phyloP scores from a whole-genome alignment of 2,113 vertebrate species.

The Pachypanchax playfairii region DNA sequence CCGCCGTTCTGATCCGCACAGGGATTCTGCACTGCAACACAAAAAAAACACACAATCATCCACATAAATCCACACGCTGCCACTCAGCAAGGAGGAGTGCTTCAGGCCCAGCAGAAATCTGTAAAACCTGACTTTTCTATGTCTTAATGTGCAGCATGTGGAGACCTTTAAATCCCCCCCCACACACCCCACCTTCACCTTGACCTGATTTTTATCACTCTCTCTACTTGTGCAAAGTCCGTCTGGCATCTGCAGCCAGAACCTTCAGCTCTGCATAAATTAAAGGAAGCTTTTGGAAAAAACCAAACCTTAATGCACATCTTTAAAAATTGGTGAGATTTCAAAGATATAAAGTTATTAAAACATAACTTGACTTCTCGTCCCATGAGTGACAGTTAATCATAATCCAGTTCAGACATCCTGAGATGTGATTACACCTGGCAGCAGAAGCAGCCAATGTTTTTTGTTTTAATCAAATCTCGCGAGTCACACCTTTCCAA shows the following conservation, averaged over 20 bases:
- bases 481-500: constrained; percentile 25
- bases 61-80: constrained; percentile 2
- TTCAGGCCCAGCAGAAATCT: constrained; percentile 16
- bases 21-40: constrained; percentile 82
- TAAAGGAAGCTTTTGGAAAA: constrained; percentile 47
- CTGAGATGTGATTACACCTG: constrained; percentile 47
- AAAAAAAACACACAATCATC: constrained; percentile 20
- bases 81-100: neutral
- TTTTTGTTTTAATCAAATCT: constrained; percentile 36
- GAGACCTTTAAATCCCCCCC: constrained; percentile 6
- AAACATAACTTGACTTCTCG: constrained; percentile 34
- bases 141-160: constrained; percentile 29
- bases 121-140: constrained; percentile 3
- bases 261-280: constrained; percentile 41
- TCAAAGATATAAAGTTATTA: constrained; percentile 16
- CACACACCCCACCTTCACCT: constrained; percentile 13
- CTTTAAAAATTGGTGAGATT: constrained; percentile 16
- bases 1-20: constrained; percentile 86
- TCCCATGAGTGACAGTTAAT: constrained; percentile 27
- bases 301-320: neutral
- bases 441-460: constrained; percentile 28
- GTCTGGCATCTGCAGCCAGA: constrained; percentile 41
- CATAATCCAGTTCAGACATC: constrained; percentile 27
- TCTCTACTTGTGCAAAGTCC: constrained; percentile 52
- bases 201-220: constrained; percentile 7